These are phyloP conservation scores for Stichopus horrens DNA, from an alignment of 53 echinoderm and acorn worm genomes.

Conservation along the genomic window DNA sequence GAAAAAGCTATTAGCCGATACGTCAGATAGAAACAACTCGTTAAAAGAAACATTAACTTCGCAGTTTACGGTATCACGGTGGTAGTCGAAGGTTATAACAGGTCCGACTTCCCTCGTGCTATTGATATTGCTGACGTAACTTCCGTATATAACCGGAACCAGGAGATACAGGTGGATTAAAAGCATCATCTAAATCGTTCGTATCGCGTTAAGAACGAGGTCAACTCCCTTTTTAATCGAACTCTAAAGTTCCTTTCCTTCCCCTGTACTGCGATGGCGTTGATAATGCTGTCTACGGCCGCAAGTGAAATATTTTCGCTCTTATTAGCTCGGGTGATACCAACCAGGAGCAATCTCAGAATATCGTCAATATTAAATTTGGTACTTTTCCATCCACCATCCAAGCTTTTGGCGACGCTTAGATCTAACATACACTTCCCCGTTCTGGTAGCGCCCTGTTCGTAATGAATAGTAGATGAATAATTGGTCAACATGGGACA, in stretches of 20 bases:
- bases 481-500: conserved; percentile 11
- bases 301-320: not conserved
- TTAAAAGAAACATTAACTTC: too few relatives aligned
- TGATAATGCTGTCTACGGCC: not conserved
- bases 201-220: not conserved
- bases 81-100: too few relatives aligned
- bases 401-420: not conserved
- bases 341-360: not conserved
- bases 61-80: too few relatives aligned
- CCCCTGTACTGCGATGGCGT: not conserved
- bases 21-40: too few relatives aligned
- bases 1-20: too few relatives aligned
- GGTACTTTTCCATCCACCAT: not conserved
- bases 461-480: conserved; percentile 21
- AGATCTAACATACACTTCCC: not conserved
- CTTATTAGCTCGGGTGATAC: not conserved
- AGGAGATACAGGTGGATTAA: too few relatives aligned
- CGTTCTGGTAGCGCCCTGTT: not conserved
- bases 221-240: not conserved
- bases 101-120: too few relatives aligned
- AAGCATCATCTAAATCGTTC: not conserved
- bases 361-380: not conserved
- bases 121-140: too few relatives aligned
- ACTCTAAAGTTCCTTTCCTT: not conserved
- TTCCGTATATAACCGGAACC: too few relatives aligned